Evolutionary conservation across 2,113 vertebrate genomes (phyloP).

Genomic region (Ailuropoda melanoleuca): DNA sequence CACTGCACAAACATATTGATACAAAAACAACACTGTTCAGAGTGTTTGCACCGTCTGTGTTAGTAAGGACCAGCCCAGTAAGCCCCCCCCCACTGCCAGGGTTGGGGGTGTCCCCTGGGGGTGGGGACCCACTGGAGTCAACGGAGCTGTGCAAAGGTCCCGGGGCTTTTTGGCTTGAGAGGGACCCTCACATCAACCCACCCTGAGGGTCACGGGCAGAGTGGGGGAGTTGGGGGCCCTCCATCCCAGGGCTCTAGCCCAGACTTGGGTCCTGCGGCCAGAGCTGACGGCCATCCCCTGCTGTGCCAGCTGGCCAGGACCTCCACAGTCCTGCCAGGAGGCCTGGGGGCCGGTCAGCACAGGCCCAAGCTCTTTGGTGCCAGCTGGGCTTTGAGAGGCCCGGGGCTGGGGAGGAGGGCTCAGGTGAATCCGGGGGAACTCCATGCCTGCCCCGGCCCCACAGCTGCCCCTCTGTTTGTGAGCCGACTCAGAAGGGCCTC

Average conservation of each 20-base stretch:
- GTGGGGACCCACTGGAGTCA: background rate
- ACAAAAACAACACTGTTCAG: slow-evolving; percentile 97
- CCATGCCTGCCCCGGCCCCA: background rate
- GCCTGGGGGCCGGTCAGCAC: background rate
- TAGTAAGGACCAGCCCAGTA: slow-evolving; percentile 88
- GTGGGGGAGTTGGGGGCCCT: background rate
- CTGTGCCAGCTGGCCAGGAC: background rate
- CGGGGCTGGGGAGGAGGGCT: background rate
- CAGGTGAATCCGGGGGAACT: background rate
- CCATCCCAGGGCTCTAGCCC: slow-evolving; percentile 21
- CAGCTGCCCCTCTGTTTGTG: background rate
- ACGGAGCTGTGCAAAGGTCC: slow-evolving; percentile 40
- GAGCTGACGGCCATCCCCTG: background rate
- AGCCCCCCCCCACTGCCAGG: background rate
- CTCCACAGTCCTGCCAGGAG: background rate
- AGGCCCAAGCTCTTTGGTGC: slow-evolving; percentile 75
- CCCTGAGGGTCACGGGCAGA: background rate
- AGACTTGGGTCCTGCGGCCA: slow-evolving; percentile 34
- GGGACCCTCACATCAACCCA: slow-evolving; percentile 51
- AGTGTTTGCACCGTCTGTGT: slow-evolving; percentile 97
- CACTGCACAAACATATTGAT: slow-evolving; percentile 98
- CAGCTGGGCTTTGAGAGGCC: slow-evolving; percentile 60
- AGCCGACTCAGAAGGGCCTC: background rate
- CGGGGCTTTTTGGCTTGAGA: slow-evolving; percentile 74
- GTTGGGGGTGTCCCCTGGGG: background rate